Conservation (phyloP, 2,797 vertebrate species). For the Siniperca undulata region DNA sequence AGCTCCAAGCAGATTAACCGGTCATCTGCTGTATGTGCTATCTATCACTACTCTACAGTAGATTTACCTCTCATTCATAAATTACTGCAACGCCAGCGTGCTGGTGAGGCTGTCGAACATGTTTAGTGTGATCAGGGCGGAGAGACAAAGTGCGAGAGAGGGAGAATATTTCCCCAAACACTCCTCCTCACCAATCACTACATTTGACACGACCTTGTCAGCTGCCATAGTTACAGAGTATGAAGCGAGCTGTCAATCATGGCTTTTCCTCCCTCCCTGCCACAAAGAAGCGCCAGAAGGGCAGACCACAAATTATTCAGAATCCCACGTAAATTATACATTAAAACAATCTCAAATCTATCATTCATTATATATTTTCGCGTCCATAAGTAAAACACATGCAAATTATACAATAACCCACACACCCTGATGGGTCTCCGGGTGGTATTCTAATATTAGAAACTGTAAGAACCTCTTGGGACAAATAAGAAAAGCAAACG, state of each 20-base stretch:
- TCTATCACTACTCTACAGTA: conserved; percentile 11
- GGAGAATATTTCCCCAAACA: conserved; percentile 67
- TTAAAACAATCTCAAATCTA: conserved; percentile 52
- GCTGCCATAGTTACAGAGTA: conserved; percentile 72
- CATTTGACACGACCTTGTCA: conserved; percentile 79
- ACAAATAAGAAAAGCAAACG: conserved; percentile 50
- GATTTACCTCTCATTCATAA: conserved; percentile 44
- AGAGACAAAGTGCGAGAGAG: conserved; percentile 43
- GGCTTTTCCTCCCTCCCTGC: background rate
- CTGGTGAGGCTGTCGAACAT: conserved; percentile 24
- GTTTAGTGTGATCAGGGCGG: conserved; percentile 53
- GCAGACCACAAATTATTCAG: conserved; percentile 63
- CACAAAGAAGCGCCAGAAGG: conserved; percentile 31
- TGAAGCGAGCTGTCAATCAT: conserved; percentile 79
- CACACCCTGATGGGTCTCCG: background rate
- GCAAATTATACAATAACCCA: conserved; percentile 34
- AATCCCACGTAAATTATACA: conserved; percentile 62
- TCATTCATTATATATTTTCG: conserved; percentile 42
- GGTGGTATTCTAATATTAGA: conserved; percentile 22
- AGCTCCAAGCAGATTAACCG: conserved; percentile 27
- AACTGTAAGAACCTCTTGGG: conserved; percentile 32
- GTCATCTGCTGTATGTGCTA: conserved; percentile 29
- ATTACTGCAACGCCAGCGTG: conserved; percentile 10
- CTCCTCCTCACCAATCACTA: conserved; percentile 70
- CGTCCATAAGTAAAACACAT: conserved; percentile 42